Base-by-base conservation (phyloP, 2,797 vertebrate genomes). In the Valencia hispanica region DNA sequence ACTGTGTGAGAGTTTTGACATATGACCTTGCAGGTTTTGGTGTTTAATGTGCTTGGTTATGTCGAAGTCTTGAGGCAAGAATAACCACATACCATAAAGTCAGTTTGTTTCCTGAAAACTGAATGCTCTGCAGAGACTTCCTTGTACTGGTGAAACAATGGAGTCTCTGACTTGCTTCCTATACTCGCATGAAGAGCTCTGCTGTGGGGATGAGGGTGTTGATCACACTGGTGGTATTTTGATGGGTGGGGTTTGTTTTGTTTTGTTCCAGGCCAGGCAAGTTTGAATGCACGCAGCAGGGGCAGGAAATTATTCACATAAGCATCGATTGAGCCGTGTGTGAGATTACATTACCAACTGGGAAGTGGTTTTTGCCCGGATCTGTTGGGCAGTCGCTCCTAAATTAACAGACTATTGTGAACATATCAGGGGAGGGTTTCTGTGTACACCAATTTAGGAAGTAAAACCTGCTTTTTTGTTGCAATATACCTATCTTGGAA, bases 61-160 rank as follows among this genome's bases (percentile, higher is more conserved):
- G 45, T 25, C 11, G 43, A 59, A 18, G 15, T 72, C 39, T 41
- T 45, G 53, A 68, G 53, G 73, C 30, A 25, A 72, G 66, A 87
- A 73, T 27, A 20, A 66, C 39, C 74, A 57, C 80, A 74, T 55
- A 59, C 48, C 48, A 78, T 53, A 4, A 68, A 79, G 75, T 69
- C 6, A 11, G 79, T 80, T 88, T 65, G 74, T 77, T 86, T 86
- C 87, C 84, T 82, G 73, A 84, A 78, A 85, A 48, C 75, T 43
- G 68, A 88, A 86, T 63, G 20, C 53, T 32, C 78, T 75, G 45
- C 41, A 86, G 70, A 85, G 81, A 87, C 87, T 90, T 91, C 89
- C 93, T 89, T 82, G 68, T 87, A 82, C 78, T 57, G 55, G 47
- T 77, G 25, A 80, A 92, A 94, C 93, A 94, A 94, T 94, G 17